Evolutionary conservation across 2,888 invertebrate genomes (phyloP).

Genomic region (Trachelus troglodyta): DNA sequence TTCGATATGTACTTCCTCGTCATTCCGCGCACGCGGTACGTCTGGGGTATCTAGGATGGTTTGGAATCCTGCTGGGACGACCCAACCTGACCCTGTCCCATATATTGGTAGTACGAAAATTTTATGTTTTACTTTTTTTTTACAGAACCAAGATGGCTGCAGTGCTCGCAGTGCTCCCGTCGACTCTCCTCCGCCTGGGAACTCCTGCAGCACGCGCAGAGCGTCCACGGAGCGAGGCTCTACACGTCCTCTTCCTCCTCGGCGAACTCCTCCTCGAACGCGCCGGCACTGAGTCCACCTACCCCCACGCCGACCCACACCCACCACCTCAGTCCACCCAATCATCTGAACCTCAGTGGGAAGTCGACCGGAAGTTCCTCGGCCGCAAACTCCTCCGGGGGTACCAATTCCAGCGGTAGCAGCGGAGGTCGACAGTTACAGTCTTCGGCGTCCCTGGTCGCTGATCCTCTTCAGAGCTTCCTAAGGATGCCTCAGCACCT

Average conservation of each 20-base stretch:
- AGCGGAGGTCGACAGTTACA: slow-evolving; percentile 53
- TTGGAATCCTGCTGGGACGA: background rate
- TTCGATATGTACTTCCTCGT: background rate
- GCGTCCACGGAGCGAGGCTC: slow-evolving; percentile 92
- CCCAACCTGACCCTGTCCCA: background rate
- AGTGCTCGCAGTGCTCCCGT: slow-evolving; percentile 94
- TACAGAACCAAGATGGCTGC: slow-evolving; percentile 94
- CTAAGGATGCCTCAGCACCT: slow-evolving; percentile 61
- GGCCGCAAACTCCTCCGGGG: slow-evolving; percentile 63
- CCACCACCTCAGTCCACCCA: slow-evolving; percentile 63
- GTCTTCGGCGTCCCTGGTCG: slow-evolving; percentile 60
- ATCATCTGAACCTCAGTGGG: slow-evolving; percentile 62
- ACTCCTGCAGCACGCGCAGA: slow-evolving; percentile 94
- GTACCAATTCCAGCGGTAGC: slow-evolving; percentile 59
- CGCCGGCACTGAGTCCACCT: slow-evolving; percentile 66
- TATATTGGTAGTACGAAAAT: background rate
- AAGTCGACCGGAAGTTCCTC: slow-evolving; percentile 65
- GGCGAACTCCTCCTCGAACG: slow-evolving; percentile 61
- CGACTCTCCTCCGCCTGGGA: slow-evolving; percentile 95
- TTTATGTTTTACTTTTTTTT: slow-evolving; percentile 52
- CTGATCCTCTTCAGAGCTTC: slow-evolving; percentile 62
- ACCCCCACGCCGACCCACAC: slow-evolving; percentile 64
- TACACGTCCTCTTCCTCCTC: slow-evolving; percentile 77
- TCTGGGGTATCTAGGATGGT: background rate
- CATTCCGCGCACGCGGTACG: background rate